Conservation (phyloP, 2,888 invertebrate genomes). For the Incurvaria masculella region DNA sequence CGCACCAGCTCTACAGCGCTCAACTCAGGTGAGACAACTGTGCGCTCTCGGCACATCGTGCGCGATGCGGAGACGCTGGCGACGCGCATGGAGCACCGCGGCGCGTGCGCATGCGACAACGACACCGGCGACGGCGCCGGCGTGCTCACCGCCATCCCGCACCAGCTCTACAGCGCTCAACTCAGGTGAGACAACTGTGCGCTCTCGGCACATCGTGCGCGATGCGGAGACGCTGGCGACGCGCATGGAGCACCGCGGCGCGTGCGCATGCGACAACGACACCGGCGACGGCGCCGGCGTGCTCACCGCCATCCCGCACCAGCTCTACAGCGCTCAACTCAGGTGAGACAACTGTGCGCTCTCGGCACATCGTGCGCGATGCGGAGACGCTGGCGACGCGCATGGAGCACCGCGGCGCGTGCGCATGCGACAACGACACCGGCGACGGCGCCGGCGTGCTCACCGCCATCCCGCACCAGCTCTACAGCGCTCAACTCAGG, state of each 20-base stretch:
- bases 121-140: constrained; percentile 99
- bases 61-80: constrained; percentile 94
- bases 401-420: constrained; percentile 99
- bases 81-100: constrained; percentile 97
- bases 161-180: constrained; percentile 83
- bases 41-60: too few species aligned
- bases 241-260: constrained; percentile 98
- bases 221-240: constrained; percentile 94
- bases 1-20: constrained; percentile 87
- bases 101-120: constrained; percentile 99
- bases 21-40: constrained; percentile 77
- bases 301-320: constrained; percentile 94
- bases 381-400: constrained; percentile 92
- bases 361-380: constrained; percentile 95
- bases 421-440: constrained; percentile 98
- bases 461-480: constrained; percentile 93
- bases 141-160: constrained; percentile 94
- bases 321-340: constrained; percentile 81
- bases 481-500: constrained; percentile 84
- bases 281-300: constrained; percentile 99
- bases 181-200: constrained; percentile 77
- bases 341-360: too few species aligned
- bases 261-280: constrained; percentile 99
- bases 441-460: constrained; percentile 99
- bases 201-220: constrained; percentile 91